phyloP scores from a whole-genome alignment of 2,113 vertebrate species.

The Larimichthys crocea region DNA sequence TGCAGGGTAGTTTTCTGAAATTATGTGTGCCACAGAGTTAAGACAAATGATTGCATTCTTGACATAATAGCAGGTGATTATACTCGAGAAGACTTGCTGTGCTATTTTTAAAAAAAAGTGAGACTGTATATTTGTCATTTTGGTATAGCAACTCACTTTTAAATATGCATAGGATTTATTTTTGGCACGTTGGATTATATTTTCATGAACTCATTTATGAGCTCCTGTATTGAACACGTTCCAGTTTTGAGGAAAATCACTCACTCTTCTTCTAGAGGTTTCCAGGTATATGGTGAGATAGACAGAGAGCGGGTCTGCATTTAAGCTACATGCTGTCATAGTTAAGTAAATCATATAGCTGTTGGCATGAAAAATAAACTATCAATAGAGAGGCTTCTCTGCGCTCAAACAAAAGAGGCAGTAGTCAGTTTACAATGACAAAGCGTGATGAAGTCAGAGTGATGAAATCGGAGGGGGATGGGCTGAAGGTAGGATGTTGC shows the following conservation, averaged over 20 bases:
- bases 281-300: not conserved
- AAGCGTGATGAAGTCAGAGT: constrained; percentile 57
- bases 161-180: not conserved
- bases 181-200: not conserved
- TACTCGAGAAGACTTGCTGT: constrained; percentile 49
- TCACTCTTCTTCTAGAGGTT: too few species aligned
- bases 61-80: constrained; percentile 68
- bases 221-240: not conserved
- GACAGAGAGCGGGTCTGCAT: not conserved
- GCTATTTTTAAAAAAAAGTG: constrained; percentile 5
- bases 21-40: constrained; percentile 51
- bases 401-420: constrained; percentile 46
- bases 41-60: constrained; percentile 71
- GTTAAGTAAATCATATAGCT: constrained; percentile 3
- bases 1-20: constrained; percentile 65
- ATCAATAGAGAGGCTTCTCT: constrained; percentile 43
- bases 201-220: constrained; percentile 6
- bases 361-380: constrained; percentile 46
- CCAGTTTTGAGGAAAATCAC: not conserved
- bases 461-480: constrained; percentile 48
- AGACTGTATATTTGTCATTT: constrained; percentile 7
- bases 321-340: not conserved
- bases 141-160: constrained; percentile 8
- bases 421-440: constrained; percentile 56
- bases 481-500: constrained; percentile 19